Evolutionary conservation across 2,113 vertebrate species (phyloP).

Genomic region (Sceloporus tristichus): DNA sequence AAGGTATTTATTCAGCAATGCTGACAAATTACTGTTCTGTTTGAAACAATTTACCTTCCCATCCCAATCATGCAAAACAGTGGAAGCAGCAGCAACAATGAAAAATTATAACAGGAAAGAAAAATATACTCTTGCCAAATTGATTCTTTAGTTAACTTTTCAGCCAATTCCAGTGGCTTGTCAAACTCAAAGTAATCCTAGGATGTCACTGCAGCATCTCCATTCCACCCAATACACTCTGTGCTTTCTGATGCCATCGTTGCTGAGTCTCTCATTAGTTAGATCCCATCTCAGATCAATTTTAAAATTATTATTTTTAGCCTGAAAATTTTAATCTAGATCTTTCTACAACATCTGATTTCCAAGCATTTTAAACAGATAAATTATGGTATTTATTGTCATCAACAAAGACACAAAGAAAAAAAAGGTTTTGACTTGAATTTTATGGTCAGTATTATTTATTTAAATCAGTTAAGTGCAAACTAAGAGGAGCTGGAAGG

Average conservation of each 20-base stretch:
- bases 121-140: constrained; percentile 43
- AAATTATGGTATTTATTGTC: constrained; percentile 49
- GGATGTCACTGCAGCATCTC: constrained; percentile 9
- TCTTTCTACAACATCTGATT: constrained; percentile 69
- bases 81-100: constrained; percentile 1
- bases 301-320: constrained; percentile 61
- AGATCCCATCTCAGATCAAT: constrained; percentile 40
- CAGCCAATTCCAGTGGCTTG: constrained; percentile 23
- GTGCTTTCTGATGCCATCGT: constrained; percentile 14
- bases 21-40: constrained; percentile 35
- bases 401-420: constrained; percentile 42
- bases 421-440: constrained; percentile 46
- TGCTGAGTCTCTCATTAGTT: constrained; percentile 23
- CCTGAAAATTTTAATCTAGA: constrained; percentile 71
- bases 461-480: constrained; percentile 15
- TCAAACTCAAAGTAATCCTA: constrained; percentile 30
- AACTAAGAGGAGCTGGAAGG: not conserved
- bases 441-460: constrained; percentile 63
- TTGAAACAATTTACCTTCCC: constrained; percentile 30
- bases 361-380: constrained; percentile 54
- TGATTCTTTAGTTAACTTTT: constrained; percentile 27
- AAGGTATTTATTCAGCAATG: constrained; percentile 40
- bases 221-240: not conserved
- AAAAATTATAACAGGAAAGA: constrained; percentile 10
- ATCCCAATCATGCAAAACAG: constrained; percentile 10